phyloP scores from a whole-genome alignment of 1,140 invertebrate species.

The Ephestia elutella region DNA sequence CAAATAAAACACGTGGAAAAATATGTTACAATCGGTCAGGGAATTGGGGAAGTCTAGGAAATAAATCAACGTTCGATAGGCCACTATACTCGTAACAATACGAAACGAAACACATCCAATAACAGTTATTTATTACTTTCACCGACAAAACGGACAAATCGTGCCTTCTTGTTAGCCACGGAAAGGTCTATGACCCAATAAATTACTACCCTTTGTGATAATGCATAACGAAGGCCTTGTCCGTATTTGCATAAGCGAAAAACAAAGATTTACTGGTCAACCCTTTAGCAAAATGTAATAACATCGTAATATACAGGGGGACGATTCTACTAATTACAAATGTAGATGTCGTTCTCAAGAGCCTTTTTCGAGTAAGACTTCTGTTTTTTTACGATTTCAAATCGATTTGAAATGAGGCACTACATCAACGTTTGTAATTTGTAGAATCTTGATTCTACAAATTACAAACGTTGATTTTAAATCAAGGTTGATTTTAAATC shows the following conservation, averaged over 20 bases:
- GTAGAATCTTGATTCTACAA: too few species aligned
- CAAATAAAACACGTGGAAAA: background rate
- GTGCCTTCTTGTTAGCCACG: background rate
- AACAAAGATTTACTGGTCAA: background rate
- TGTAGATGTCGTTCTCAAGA: too few species aligned
- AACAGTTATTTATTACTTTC: background rate
- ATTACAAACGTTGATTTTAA: too few species aligned
- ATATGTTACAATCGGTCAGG: too few species aligned
- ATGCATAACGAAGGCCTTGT: background rate
- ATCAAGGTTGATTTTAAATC: too few species aligned
- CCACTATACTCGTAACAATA: background rate
- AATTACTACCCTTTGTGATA: conserved; percentile 4
- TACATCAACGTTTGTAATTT: too few species aligned
- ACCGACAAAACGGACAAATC: background rate
- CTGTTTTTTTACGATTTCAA: too few species aligned
- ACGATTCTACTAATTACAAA: too few species aligned
- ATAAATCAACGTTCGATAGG: background rate
- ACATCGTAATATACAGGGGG: too few species aligned
- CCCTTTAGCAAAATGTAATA: background rate
- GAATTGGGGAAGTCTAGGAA: background rate
- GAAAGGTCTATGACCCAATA: conserved; percentile 2
- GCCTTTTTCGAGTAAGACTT: too few species aligned
- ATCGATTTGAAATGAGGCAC: too few species aligned
- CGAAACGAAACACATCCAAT: conserved; percentile 1
- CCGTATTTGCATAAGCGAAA: conserved; percentile 5